A percentile compares a stretch with the other conserved stretches of the same genome.
Evolutionary conservation across 2,888 invertebrate genomes (phyloP).

Genomic region (Uloborus plumipes): DNA sequence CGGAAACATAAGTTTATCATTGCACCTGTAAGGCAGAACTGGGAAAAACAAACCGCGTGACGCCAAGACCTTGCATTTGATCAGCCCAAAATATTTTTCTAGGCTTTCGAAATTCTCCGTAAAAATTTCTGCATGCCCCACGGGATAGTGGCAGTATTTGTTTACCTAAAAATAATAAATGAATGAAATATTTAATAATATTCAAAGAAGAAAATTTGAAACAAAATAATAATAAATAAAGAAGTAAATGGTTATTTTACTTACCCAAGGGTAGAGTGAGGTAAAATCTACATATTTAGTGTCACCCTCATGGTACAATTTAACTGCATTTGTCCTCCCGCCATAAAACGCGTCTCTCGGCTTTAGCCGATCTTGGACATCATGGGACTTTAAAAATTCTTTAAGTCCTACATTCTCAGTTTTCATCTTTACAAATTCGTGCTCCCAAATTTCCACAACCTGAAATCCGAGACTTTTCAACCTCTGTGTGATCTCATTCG

Average conservation of each 20-base stretch:
- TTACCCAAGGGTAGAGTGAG: no score
- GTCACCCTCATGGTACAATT: no score
- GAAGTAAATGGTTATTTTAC: no score
- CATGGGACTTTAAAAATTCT: not conserved
- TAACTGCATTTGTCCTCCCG: no score
- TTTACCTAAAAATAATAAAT: not conserved
- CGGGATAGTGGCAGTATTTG: slow-evolving; percentile 64
- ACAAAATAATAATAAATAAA: no score
- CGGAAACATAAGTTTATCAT: slow-evolving; percentile 62
- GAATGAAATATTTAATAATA: no score
- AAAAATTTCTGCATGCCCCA: slow-evolving; percentile 67
- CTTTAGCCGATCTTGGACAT: no score
- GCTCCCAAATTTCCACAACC: slow-evolving; percentile 66
- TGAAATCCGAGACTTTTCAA: no score
- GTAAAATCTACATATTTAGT: no score
- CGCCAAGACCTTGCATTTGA: slow-evolving; percentile 68
- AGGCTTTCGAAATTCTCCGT: slow-evolving; percentile 65
- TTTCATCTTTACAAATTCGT: slow-evolving; percentile 56
- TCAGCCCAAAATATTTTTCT: slow-evolving; percentile 67
- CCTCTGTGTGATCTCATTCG: not conserved
- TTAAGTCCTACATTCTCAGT: not conserved
- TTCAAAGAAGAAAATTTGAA: no score
- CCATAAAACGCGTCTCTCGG: no score
- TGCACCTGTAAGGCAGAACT: slow-evolving; percentile 29
- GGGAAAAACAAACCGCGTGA: slow-evolving; percentile 27